Evolutionary conservation across 2,797 vertebrate genomes (phyloP).

Genomic region (Austrolebias charrua): DNA sequence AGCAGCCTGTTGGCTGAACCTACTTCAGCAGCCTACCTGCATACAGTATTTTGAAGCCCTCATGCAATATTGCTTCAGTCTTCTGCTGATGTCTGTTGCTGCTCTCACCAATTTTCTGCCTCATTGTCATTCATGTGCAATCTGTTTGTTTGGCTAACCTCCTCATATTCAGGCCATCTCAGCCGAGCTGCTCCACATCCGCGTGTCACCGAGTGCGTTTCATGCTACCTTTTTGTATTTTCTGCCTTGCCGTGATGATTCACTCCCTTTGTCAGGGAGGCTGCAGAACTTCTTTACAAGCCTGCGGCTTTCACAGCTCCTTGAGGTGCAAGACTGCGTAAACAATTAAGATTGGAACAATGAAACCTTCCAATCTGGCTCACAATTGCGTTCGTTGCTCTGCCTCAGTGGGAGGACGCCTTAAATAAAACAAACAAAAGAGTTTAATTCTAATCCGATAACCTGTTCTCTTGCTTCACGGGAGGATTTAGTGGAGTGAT

Average conservation of each 20-base stretch:
- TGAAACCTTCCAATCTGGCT: conserved; percentile 37
- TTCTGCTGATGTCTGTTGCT: conserved; percentile 53
- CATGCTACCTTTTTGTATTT: conserved; percentile 57
- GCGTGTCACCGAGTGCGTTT: conserved; percentile 51
- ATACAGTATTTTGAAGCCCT: conserved; percentile 75
- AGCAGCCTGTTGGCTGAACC: conserved; percentile 37
- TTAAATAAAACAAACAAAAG: conserved; percentile 28
- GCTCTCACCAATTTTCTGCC: conserved; percentile 71
- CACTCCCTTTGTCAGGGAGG: conserved; percentile 35
- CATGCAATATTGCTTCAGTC: conserved; percentile 66
- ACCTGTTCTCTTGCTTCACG: conserved; percentile 24
- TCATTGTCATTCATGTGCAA: conserved; percentile 76
- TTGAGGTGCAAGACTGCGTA: conserved; percentile 38
- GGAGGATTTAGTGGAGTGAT: conserved; percentile 26
- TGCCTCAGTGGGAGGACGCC: conserved; percentile 18
- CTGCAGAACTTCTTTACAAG: conserved; percentile 40
- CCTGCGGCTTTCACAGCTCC: conserved; percentile 51
- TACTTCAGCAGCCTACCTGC: conserved; percentile 66
- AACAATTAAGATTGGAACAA: conserved; percentile 48
- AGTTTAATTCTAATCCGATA: conserved; percentile 42
- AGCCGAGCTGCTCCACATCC: conserved; percentile 53
- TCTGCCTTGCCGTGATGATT: conserved; percentile 52
- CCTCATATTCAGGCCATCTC: conserved; percentile 49
- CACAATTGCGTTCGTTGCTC: conserved; percentile 33
- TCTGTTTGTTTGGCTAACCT: conserved; percentile 76